These are phyloP conservation scores for Tapirus indicus DNA, from an alignment of 2,797 vertebrate species.

Conservation along the genomic window DNA sequence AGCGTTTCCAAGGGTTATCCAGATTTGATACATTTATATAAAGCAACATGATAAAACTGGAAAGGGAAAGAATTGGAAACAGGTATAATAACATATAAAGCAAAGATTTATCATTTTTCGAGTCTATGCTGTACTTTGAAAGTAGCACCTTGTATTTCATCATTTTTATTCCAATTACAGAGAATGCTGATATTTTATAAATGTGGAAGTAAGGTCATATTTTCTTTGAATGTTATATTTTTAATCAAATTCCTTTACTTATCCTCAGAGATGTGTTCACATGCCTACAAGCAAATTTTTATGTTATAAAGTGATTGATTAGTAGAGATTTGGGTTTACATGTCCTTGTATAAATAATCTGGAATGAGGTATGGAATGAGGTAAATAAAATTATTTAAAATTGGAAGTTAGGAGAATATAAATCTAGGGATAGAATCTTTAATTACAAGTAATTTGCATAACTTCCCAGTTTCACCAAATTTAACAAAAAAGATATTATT, in stretches of 20 bases:
- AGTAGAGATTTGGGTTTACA: not conserved
- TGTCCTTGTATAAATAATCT: not conserved
- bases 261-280: not conserved
- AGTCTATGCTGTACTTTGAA: not conserved
- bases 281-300: not conserved
- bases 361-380: not conserved
- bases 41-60: not conserved
- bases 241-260: not conserved
- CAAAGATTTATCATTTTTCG: not conserved
- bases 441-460: not conserved
- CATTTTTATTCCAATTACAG: not conserved
- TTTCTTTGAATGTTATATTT: slow-evolving; percentile 50
- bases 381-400: not conserved
- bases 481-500: not conserved
- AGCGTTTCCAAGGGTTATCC: slow-evolving; percentile 39
- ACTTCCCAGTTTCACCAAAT: not conserved
- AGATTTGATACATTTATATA: slow-evolving; percentile 30
- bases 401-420: not conserved
- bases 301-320: not conserved
- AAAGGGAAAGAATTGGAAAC: not conserved
- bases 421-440: not conserved
- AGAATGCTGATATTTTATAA: not conserved
- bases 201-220: not conserved
- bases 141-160: not conserved
- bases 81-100: not conserved